phyloP scores from a whole-genome alignment of 1,140 invertebrate species.

The Drosophila azteca region DNA sequence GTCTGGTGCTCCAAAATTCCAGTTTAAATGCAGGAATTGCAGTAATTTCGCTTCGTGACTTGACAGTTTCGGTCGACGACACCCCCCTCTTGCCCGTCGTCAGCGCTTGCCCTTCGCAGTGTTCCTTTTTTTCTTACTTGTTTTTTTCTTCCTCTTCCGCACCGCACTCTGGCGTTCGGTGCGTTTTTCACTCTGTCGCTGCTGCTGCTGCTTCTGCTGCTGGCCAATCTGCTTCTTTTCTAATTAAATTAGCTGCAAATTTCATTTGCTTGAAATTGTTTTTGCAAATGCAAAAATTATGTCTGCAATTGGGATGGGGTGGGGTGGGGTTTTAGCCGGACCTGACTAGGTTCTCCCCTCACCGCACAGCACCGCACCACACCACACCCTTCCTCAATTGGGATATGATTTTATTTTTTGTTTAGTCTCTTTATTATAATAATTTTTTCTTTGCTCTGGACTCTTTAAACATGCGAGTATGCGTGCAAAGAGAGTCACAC shows the following conservation, averaged over 20 bases:
- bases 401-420: slow-evolving; percentile 27
- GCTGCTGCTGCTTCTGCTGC: slow-evolving; percentile 13
- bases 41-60: slow-evolving; percentile 70
- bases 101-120: slow-evolving; percentile 16
- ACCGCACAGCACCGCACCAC: slow-evolving; percentile 23
- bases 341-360: background rate
- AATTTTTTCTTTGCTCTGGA: slow-evolving; percentile 32
- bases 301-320: slow-evolving; percentile 25
- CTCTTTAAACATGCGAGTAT: slow-evolving; percentile 50
- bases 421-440: slow-evolving; percentile 40
- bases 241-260: slow-evolving; percentile 75
- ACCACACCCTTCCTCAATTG: slow-evolving; percentile 34
- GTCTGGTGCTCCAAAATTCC: slow-evolving; percentile 14
- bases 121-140: slow-evolving; percentile 62
- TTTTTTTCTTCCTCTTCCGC: slow-evolving; percentile 44
- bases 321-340: background rate
- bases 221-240: slow-evolving; percentile 62
- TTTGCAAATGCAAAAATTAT: slow-evolving; percentile 69
- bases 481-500: slow-evolving; percentile 58
- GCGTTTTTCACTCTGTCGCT: slow-evolving; percentile 12
- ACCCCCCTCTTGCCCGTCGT: slow-evolving; percentile 14
- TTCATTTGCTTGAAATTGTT: slow-evolving; percentile 52
- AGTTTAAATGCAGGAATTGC: slow-evolving; percentile 35
- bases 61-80: slow-evolving; percentile 62
- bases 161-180: slow-evolving; percentile 29